Evolutionary conservation across 2,888 invertebrate species (phyloP).

Genomic region (Tyria jacobaeae): DNA sequence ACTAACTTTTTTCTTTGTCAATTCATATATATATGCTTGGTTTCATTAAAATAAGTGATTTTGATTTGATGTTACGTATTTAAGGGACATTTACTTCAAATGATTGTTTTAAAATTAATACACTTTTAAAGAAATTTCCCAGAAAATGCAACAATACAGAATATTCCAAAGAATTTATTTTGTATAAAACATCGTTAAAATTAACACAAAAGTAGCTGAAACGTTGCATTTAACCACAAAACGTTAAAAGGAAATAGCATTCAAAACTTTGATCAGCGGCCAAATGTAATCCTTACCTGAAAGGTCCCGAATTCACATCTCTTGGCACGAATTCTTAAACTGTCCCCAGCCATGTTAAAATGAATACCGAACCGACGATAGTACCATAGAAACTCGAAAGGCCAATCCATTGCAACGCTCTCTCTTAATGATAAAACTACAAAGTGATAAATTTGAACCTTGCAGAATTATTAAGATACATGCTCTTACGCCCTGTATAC

Average conservation of each 20-base stretch:
- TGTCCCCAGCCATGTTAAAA: constrained; percentile 60
- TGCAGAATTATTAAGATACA: too few relatives aligned
- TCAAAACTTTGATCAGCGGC: constrained; percentile 71
- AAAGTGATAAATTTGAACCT: too few relatives aligned
- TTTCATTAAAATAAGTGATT: too few relatives aligned
- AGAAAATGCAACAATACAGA: not conserved
- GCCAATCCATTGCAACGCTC: not conserved
- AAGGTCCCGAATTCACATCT: constrained; percentile 69
- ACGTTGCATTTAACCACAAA: constrained; percentile 54
- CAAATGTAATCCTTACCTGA: constrained; percentile 73
- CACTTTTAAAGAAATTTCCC: not conserved
- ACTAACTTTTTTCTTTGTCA: too few relatives aligned
- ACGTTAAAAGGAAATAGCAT: constrained; percentile 58
- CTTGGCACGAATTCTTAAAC: constrained; percentile 78
- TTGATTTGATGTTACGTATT: too few relatives aligned
- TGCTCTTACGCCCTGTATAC: too few relatives aligned
- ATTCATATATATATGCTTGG: too few relatives aligned
- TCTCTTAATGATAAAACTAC: not conserved
- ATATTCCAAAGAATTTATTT: constrained; percentile 3
- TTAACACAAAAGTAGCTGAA: constrained; percentile 51
- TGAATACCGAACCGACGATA: constrained; percentile 41
- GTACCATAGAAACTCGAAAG: constrained; percentile 25
- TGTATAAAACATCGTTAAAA: constrained; percentile 25
- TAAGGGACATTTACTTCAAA: too few relatives aligned
- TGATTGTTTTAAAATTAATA: too few relatives aligned